These are phyloP conservation scores for Ophioninae sp. DNA, from an alignment of 2,888 invertebrate genomes.

Conservation along the genomic window DNA sequence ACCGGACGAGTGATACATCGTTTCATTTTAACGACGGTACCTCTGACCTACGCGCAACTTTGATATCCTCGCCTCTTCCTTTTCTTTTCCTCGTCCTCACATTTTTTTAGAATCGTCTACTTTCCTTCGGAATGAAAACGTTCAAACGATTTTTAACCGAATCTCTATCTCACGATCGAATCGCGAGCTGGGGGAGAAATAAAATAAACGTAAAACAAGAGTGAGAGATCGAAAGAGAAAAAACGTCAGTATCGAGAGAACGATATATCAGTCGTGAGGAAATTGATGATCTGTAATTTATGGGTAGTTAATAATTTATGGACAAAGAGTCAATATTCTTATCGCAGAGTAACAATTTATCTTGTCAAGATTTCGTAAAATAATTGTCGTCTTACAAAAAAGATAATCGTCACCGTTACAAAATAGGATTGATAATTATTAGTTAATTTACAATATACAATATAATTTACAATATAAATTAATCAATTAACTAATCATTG, in stretches of 20 bases:
- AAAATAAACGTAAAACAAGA: conserved; percentile 11
- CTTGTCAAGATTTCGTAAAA: background rate
- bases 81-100: background rate
- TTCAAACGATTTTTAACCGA: conserved; percentile 29
- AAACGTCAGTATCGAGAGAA: background rate
- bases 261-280: background rate
- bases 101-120: conserved; percentile 17
- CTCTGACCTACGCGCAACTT: background rate
- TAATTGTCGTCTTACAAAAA: no score
- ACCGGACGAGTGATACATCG: conserved; percentile 3
- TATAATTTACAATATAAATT: no score
- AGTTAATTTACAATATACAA: no score
- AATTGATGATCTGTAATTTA: background rate
- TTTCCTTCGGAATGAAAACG: conserved; percentile 21
- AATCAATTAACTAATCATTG: no score
- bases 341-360: background rate
- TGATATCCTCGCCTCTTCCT: conserved; percentile 5
- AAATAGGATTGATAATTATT: no score
- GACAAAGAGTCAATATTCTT: background rate
- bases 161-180: conserved; percentile 35
- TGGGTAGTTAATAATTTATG: background rate
- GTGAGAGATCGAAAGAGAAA: conserved; percentile 6
- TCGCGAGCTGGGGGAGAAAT: conserved; percentile 14
- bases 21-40: conserved; percentile 13
- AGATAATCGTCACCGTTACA: no score